Evolutionary conservation across 2,113 vertebrate species (phyloP), one percentile per base, ranked within the genome.

Genomic region (Pachypanchax playfairii): DNA sequence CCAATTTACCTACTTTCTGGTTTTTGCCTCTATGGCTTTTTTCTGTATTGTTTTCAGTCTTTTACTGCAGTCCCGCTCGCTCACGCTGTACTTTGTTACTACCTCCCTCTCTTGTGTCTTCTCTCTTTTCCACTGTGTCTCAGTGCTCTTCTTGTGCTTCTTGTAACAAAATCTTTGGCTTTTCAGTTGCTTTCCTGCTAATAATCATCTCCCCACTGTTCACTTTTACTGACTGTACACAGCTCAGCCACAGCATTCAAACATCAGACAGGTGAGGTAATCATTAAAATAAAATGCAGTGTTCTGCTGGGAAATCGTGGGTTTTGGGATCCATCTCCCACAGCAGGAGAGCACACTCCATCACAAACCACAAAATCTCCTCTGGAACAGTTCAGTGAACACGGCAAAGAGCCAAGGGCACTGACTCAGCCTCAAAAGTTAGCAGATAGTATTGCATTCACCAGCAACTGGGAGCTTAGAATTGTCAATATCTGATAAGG

Each of bases 131-230:
- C 50, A 29, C 35, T 51, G 39, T 18, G 49, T 68, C 51, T 57
- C 58, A 67, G 33, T 63, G 66, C 63, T 85, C 75, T 89, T 65
- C 75, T 90, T 67, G 38, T 61, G 57, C 89, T 86, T 31, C 79
- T 13, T 0, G 72, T 76, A 85, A 88, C 80, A 52, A 77, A 83
- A 90, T 85, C 79, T 75, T 61, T 76, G 47, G 68, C 56, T 75
- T 86, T 59, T 86, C 76, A 12, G 64, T 79, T 83, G 82, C 77
- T 66, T 70, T 73, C 57, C 59, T 70, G 58, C 44, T 71, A 85
- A 84, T 75, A 55, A 54, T 24, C 54, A 15, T 29, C 20, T 25
- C n/a, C 24, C 22, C 15, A 4, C 3, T 9, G 17, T 13, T 22
- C 13, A 18, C 5, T 36, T 61, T 24, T 52, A 41, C 24, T 13